Evolutionary conservation across 2,888 invertebrate species (phyloP).

Genomic region (Pristionchus fissidentatus): DNA sequence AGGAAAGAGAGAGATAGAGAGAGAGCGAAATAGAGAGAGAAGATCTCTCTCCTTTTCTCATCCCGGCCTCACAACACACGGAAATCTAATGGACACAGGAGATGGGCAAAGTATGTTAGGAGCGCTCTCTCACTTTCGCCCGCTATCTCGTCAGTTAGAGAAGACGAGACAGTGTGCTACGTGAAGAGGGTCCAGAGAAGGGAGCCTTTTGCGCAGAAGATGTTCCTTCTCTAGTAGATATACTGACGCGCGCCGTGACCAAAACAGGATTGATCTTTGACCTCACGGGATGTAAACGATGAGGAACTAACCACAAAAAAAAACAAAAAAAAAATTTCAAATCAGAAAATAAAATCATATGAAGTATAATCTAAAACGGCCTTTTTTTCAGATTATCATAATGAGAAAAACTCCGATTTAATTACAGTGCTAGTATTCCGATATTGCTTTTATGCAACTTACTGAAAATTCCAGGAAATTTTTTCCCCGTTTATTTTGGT

Average conservation of each 20-base stretch:
- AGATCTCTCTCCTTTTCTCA: constrained; percentile 37
- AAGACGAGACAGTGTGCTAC: neutral
- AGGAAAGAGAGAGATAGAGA: constrained; percentile 50
- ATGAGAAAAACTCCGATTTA: too few relatives aligned
- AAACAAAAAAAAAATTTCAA: too few relatives aligned
- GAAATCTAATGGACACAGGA: constrained; percentile 29
- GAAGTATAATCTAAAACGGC: too few relatives aligned
- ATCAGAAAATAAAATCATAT: too few relatives aligned
- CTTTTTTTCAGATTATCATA: too few relatives aligned
- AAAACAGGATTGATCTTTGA: too few relatives aligned
- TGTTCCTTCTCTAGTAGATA: neutral
- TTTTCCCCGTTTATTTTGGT: neutral
- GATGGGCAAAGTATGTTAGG: constrained; percentile 15
- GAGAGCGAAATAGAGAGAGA: constrained; percentile 31
- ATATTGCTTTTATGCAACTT: neutral
- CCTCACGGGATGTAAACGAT: too few relatives aligned
- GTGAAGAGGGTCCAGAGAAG: constrained; percentile 30
- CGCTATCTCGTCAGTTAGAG: neutral
- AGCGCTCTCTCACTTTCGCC: neutral
- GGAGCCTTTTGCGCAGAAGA: neutral
- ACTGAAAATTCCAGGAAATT: neutral
- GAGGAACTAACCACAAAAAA: too few relatives aligned
- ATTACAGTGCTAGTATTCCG: too few relatives aligned
- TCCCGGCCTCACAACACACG: constrained; percentile 5
- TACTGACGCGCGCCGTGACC: neutral